A percentile compares a stretch with the other conserved stretches of the same genome.
Evolutionary conservation across 2,113 vertebrate genomes (phyloP).

Genomic region (Ramphastos sulfuratus): DNA sequence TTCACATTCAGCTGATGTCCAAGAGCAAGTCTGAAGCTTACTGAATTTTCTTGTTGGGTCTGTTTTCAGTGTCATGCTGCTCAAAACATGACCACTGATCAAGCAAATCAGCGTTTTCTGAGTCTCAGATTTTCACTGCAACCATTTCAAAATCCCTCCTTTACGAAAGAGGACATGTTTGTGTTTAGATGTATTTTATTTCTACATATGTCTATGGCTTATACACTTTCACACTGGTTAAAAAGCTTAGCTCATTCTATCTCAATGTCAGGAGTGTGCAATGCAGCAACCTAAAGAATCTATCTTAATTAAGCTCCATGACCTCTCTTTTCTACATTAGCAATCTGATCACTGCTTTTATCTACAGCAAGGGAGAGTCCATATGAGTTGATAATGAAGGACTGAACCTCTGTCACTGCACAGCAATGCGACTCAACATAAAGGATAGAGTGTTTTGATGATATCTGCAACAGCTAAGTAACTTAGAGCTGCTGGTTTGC

Average conservation of each 20-base stretch:
- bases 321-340: neutral
- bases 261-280: neutral
- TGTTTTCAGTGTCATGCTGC: neutral
- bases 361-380: neutral
- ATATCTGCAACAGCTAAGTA: neutral
- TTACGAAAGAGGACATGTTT: neutral
- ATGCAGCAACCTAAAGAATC: neutral
- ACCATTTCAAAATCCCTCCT: neutral
- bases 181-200: neutral
- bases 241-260: neutral
- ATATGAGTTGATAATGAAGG: neutral
- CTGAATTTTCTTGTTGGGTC: neutral
- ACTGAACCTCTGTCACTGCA: neutral
- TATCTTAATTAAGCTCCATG: neutral
- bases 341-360: neutral
- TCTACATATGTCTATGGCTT: neutral
- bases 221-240: neutral
- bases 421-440: fast-evolving
- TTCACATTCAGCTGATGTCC: neutral
- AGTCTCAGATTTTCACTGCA: neutral
- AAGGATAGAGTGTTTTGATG: neutral
- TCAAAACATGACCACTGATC: neutral
- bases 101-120: neutral
- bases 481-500: neutral
- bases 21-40: neutral